Evolutionary conservation across 2,113 vertebrate genomes (phyloP).

Genomic region (Dromiciops gliroides): DNA sequence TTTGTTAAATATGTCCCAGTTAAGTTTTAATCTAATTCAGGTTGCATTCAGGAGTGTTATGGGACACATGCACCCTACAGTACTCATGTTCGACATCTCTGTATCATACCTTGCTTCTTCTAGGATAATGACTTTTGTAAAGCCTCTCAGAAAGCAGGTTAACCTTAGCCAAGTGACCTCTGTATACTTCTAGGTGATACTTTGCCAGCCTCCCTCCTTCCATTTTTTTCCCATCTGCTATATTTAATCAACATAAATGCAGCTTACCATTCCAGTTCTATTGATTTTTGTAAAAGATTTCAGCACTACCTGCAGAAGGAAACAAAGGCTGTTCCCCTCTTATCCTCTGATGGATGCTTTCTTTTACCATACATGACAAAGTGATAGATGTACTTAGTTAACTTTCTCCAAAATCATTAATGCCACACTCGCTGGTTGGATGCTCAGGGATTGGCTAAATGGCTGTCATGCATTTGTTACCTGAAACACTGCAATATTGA

Average conservation of each 20-base stretch:
- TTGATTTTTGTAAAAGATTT: constrained; percentile 82
- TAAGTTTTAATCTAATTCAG: not conserved
- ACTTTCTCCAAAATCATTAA: constrained; percentile 84
- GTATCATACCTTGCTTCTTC: not conserved
- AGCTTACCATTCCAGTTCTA: constrained; percentile 63
- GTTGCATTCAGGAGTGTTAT: not conserved
- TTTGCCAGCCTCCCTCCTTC: constrained; percentile 15
- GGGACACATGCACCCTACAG: not conserved
- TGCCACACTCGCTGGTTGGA: constrained; percentile 77
- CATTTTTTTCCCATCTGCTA: constrained; percentile 57
- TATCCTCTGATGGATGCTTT: constrained; percentile 83
- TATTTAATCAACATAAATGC: constrained; percentile 71
- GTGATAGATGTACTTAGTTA: constrained; percentile 87
- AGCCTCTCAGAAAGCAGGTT: not conserved
- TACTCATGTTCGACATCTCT: not conserved
- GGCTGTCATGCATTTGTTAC: constrained; percentile 76
- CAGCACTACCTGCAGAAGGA: constrained; percentile 70
- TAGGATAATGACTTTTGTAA: not conserved
- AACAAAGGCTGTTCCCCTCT: constrained; percentile 66
- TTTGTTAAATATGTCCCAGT: not conserved
- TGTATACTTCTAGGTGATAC: constrained; percentile 45
- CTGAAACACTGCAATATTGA: constrained; percentile 63
- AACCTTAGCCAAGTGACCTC: not conserved
- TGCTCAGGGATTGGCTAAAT: constrained; percentile 79
- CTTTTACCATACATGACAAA: constrained; percentile 83